Evolutionary conservation across 2,113 vertebrate genomes (phyloP), one percentile per base, ranked within the genome.

Genomic region (Calonectris borealis): DNA sequence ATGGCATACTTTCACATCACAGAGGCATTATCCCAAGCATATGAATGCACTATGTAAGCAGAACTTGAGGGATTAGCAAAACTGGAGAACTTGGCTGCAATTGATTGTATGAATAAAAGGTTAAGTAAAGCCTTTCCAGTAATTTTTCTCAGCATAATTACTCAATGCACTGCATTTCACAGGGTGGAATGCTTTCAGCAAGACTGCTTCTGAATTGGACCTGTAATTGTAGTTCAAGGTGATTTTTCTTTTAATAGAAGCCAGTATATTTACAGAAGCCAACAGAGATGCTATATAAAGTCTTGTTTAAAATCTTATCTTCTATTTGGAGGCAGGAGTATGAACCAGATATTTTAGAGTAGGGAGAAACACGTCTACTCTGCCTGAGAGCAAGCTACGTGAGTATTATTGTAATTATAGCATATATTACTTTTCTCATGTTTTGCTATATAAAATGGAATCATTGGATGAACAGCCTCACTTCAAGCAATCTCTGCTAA

Each of bases 41-140:
- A 88, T 88, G 69, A 82, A 94, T 95, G 72, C 29, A 80, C 52
- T 94, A 3, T 84, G 54, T 88, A 90, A 68, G 86, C 80, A 96
- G 84, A 71, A 94, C 71, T 73, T 46, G 61, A 91, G 88, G 52
- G 95, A 96, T 98, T 94, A 97, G 62, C 73, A 89, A 70, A 95
- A 84, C 54, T 65, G 46, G 79, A 94, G 92, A 96, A 61, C 42
- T 93, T 96, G 93, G 82, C 92, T 97, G 48, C 92, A 85, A 42
- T 83, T 95, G 70, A 69, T 58, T 60, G 7, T 51, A 89, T 83
- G 72, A 94, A 80, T 92, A 96, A 96, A 97, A 97, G 75, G 82
- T 96, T 93, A 92, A 96, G 52, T 64, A 86, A 95, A 94, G 46
- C n/a, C 71, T 97, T 97, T 73, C 13, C 90, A 84, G 86, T 71